Evolutionary conservation across 1,140 invertebrate species (phyloP).

Genomic region (Mya arenaria): DNA sequence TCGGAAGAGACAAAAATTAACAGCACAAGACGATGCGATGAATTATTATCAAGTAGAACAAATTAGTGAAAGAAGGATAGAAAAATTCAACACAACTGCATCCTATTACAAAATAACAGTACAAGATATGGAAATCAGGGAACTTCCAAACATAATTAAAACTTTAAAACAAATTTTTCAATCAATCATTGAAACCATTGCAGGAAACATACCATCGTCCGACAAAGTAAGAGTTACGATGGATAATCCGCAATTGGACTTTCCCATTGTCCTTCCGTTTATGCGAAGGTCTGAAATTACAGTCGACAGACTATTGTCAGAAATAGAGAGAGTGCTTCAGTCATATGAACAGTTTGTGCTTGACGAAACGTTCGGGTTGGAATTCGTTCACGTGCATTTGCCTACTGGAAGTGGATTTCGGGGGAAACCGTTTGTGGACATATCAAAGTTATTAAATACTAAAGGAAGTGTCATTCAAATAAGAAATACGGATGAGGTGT

Average conservation of each 20-base stretch:
- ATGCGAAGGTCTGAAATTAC: constrained; percentile 10
- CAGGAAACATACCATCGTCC: neutral
- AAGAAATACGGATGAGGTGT: constrained; percentile 34
- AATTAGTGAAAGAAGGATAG: constrained; percentile 3
- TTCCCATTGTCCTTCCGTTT: constrained; percentile 10
- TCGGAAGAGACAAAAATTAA: constrained; percentile 8
- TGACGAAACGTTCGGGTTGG: neutral
- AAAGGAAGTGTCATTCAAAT: constrained; percentile 49
- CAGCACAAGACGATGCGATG: neutral
- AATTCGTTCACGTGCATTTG: constrained; percentile 8
- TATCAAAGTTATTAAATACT: constrained; percentile 23
- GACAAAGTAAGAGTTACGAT: neutral
- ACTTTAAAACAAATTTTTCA: neutral
- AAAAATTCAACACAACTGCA: constrained; percentile 50
- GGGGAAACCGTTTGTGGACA: constrained; percentile 11
- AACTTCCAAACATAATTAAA: constrained; percentile 3
- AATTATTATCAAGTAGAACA: constrained; percentile 10
- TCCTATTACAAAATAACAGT: constrained; percentile 46
- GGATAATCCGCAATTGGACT: neutral
- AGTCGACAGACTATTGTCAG: neutral
- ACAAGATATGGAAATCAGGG: constrained; percentile 35
- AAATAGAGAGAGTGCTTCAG: constrained; percentile 12
- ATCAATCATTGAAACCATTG: neutral
- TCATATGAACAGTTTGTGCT: constrained; percentile 21
- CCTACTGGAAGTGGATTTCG: constrained; percentile 28